Conservation (phyloP, 2,888 invertebrate species). For the Hybos culiciformis region DNA sequence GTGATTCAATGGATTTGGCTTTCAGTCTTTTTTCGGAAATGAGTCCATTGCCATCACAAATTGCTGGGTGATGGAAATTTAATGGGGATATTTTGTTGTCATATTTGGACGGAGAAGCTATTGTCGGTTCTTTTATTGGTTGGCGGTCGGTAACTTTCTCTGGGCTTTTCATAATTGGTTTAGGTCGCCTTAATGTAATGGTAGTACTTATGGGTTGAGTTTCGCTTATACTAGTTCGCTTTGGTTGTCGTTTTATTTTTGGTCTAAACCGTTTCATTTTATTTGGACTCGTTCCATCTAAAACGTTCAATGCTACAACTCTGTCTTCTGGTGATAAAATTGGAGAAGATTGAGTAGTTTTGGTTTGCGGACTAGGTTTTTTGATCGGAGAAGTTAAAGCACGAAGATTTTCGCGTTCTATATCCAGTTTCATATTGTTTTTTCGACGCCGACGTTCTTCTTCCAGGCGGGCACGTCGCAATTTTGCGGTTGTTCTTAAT, state of each 20-base stretch:
- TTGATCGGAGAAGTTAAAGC: constrained; percentile 37
- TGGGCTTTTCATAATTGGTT: constrained; percentile 11
- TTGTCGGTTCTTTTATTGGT: constrained; percentile 1
- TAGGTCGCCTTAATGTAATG: constrained; percentile 3
- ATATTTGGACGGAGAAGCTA: constrained; percentile 37
- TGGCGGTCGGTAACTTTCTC: constrained; percentile 6
- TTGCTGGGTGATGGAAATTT: constrained; percentile 21
- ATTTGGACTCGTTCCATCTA: constrained; percentile 29
- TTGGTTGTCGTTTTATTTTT: constrained; percentile 32
- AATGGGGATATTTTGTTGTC: constrained; percentile 26
- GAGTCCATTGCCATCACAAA: constrained; percentile 15
- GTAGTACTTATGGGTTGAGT: constrained; percentile 9
- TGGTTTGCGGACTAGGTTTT: constrained; percentile 16
- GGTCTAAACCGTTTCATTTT: constrained; percentile 35
- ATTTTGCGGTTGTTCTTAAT: constrained; percentile 18
- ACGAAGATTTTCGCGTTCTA: constrained; percentile 44
- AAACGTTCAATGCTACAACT: constrained; percentile 16
- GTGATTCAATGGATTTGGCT: constrained; percentile 72
- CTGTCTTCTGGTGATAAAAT: constrained; percentile 28
- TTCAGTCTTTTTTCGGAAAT: constrained; percentile 46
- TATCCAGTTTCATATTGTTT: constrained; percentile 65
- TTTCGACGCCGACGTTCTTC: constrained; percentile 59
- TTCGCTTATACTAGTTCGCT: constrained; percentile 26
- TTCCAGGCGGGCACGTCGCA: constrained; percentile 43
- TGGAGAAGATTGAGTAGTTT: constrained; percentile 4